Conservation (phyloP, 2,797 vertebrate species). For the Molothrus aeneus region DNA sequence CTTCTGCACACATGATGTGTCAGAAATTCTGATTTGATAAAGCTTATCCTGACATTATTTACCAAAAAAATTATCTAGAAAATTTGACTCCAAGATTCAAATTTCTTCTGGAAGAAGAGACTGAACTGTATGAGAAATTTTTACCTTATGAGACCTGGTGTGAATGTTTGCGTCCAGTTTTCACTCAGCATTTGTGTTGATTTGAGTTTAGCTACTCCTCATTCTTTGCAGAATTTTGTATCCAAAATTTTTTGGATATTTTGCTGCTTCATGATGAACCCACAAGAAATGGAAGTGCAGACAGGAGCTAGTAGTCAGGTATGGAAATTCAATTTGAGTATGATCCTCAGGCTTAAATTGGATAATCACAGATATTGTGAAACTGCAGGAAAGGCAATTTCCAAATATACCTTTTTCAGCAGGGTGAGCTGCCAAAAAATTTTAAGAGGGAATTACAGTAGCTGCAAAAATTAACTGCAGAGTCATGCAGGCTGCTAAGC, state of each 20-base stretch:
- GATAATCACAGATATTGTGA: neutral
- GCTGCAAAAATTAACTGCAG: constrained; percentile 62
- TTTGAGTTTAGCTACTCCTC: neutral
- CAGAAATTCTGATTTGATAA: neutral
- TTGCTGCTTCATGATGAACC: neutral
- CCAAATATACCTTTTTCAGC: constrained; percentile 15
- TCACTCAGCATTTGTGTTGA: fast-evolving
- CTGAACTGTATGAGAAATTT: neutral
- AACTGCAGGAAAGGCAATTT: constrained; percentile 44
- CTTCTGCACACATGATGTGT: neutral
- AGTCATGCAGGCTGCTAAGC: constrained; percentile 56
- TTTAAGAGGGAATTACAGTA: constrained; percentile 40
- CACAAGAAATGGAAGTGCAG: neutral
- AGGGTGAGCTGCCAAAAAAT: constrained; percentile 31
- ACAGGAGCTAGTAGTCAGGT: constrained; percentile 17
- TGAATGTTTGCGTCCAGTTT: neutral
- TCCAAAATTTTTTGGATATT: neutral
- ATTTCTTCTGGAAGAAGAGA: neutral
- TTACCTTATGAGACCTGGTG: neutral
- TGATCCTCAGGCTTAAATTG: neutral
- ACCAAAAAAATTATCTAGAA: neutral
- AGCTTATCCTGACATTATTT: neutral
- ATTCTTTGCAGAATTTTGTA: neutral
- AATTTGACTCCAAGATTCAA: neutral
- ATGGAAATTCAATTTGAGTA: constrained; percentile 23